phyloP scores from a whole-genome alignment of 2,888 invertebrate species.

The Sabatieria punctata region DNA sequence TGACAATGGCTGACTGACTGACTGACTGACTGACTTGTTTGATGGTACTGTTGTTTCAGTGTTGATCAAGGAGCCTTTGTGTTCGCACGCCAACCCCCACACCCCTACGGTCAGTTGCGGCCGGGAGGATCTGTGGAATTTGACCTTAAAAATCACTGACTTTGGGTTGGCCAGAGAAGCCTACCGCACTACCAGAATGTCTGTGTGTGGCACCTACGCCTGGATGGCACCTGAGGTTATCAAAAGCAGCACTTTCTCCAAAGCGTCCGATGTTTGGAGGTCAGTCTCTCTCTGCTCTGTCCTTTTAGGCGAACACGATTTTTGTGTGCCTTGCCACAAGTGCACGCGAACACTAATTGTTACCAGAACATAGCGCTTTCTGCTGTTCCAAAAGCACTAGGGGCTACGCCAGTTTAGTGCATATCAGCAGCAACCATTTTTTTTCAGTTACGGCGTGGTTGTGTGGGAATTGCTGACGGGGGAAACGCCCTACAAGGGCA shows the following conservation, averaged over 20 bases:
- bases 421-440: neutral
- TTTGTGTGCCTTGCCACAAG: neutral
- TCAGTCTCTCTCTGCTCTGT: constrained; percentile 7
- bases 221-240: constrained; percentile 99
- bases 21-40: too few species aligned
- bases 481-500: constrained; percentile 74
- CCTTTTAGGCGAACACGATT: too few species aligned
- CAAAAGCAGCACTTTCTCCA: constrained; percentile 78
- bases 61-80: constrained; percentile 19
- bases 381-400: too few species aligned
- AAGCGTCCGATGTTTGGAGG: constrained; percentile 88
- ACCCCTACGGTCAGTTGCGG: constrained; percentile 21
- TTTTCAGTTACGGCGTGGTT: constrained; percentile 52
- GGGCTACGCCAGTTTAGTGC: too few species aligned
- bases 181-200: constrained; percentile 70
- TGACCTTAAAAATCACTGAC: constrained; percentile 72
- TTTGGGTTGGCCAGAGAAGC: constrained; percentile 88
- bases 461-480: constrained; percentile 91
- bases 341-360: neutral
- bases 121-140: constrained; percentile 21
- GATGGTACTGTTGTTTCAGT: constrained; percentile 16
- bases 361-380: too few species aligned
- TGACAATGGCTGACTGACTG: too few species aligned
- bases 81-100: constrained; percentile 10
- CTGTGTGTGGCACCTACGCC: constrained; percentile 88